Conservation (phyloP, 2,797 vertebrate species). For the Pseudomugil tenellus region DNA sequence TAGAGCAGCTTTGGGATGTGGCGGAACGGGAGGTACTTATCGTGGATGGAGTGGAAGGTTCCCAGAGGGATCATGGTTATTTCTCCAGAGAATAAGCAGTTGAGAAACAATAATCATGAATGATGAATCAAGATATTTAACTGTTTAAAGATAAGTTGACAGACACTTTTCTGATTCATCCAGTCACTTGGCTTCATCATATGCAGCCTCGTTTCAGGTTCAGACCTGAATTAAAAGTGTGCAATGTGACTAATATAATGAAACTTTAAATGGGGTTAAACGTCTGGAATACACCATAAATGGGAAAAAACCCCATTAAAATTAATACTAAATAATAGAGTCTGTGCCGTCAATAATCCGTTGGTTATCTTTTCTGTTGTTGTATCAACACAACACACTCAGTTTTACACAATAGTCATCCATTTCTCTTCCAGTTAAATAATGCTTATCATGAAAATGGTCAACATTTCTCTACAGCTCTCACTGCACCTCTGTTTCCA, state of each 20-base stretch:
- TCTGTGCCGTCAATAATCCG: not conserved
- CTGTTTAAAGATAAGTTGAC: too few species aligned
- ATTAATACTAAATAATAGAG: not conserved
- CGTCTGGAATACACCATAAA: not conserved
- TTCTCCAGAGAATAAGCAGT: too few species aligned
- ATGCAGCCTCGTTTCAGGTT: not conserved
- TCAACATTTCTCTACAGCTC: constrained; percentile 12
- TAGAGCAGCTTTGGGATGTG: too few species aligned
- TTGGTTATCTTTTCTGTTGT: constrained; percentile 46
- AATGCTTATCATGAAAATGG: constrained; percentile 32
- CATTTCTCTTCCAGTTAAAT: constrained; percentile 41
- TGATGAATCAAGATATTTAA: too few species aligned
- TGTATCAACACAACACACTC: constrained; percentile 35
- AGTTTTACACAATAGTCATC: constrained; percentile 36
- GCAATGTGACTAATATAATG: too few species aligned
- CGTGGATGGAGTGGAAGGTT: too few species aligned
- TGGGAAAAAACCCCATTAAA: not conserved
- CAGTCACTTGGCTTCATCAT: not conserved
- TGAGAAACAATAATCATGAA: too few species aligned
- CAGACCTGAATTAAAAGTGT: not conserved
- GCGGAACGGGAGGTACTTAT: too few species aligned
- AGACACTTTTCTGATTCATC: too few species aligned
- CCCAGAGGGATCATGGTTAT: too few species aligned
- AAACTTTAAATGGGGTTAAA: not conserved
- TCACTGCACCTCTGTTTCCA: constrained; percentile 22